These are phyloP conservation scores for Callocephalon fimbriatum DNA, from an alignment of 2,113 vertebrate genomes.

Conservation along the genomic window DNA sequence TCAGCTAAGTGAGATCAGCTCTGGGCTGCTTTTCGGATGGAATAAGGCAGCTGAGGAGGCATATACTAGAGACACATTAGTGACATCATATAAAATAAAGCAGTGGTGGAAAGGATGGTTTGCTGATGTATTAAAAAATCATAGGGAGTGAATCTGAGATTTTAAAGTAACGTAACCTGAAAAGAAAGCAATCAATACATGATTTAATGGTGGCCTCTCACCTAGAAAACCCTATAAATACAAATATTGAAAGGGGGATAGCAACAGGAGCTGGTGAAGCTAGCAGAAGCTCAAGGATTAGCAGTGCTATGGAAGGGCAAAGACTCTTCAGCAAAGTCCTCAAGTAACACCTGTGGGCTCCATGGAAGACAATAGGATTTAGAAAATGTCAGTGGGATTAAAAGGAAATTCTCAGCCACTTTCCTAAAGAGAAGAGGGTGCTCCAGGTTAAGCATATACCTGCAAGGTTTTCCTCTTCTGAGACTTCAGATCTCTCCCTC, in stretches of 20 bases:
- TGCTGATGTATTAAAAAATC: background rate
- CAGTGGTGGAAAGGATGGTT: background rate
- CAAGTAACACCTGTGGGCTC: background rate
- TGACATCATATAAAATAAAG: background rate
- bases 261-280: background rate
- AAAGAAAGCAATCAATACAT: background rate
- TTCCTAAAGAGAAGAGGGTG: background rate
- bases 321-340: background rate
- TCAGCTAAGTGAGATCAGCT: background rate
- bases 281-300: background rate
- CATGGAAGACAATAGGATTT: background rate
- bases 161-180: background rate
- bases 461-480: background rate
- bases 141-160: background rate
- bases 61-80: background rate
- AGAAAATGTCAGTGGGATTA: background rate
- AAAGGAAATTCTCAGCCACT: background rate
- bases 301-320: background rate
- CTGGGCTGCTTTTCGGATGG: background rate
- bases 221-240: background rate
- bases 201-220: background rate
- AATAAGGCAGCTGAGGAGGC: background rate
- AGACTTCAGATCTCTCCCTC: background rate
- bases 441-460: background rate
- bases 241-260: background rate